A percentile compares a stretch with the other conserved stretches of the same genome.
These are phyloP conservation scores for Saguinus imperator DNA, from an alignment of 2,113 vertebrate species.

Conservation along the genomic window DNA sequence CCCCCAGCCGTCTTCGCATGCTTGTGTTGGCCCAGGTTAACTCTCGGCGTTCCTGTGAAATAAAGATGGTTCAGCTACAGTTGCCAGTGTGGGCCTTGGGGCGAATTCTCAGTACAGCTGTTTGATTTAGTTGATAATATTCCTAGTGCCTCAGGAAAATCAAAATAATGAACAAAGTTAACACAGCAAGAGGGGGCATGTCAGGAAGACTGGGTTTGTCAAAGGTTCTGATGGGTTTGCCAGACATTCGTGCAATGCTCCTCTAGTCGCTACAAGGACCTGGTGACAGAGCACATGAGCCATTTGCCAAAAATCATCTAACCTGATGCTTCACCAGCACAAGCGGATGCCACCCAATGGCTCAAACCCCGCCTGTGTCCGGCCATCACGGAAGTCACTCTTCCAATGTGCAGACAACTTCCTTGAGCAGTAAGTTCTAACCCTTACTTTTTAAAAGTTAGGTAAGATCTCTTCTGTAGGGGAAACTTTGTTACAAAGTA, in stretches of 20 bases:
- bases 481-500: background rate
- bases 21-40: too few species aligned
- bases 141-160: background rate
- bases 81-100: background rate
- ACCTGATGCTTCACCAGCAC: background rate
- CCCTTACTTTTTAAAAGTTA: background rate
- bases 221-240: background rate
- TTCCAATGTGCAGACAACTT: background rate
- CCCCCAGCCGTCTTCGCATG: too few species aligned
- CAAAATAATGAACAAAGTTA: background rate
- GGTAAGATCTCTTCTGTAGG: too few species aligned
- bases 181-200: background rate
- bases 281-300: background rate
- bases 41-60: background rate
- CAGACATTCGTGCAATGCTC: background rate
- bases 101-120: background rate
- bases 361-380: background rate
- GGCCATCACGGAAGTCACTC: background rate
- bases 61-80: background rate
- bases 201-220: background rate
- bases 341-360: background rate
- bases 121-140: background rate
- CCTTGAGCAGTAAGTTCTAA: background rate
- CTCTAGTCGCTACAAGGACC: background rate
- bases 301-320: background rate